Conservation (phyloP, 2,113 vertebrate genomes). For the Piliocolobus tephrosceles region DNA sequence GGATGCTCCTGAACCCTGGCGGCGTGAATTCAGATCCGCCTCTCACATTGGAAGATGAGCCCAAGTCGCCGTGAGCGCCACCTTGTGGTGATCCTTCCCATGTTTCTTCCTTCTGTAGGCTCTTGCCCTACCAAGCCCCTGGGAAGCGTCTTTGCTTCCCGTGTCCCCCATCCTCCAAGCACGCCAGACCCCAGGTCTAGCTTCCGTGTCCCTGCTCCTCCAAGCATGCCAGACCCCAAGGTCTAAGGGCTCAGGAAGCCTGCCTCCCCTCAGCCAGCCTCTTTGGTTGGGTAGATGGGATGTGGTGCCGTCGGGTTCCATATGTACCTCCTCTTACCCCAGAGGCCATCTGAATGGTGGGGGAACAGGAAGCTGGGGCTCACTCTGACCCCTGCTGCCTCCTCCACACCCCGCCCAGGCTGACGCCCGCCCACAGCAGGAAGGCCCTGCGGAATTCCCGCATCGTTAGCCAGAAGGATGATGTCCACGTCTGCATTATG, state of each 20-base stretch:
- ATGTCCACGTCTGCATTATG: slow-evolving; percentile 97
- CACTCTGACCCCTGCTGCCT: background rate
- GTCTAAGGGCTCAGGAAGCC: background rate
- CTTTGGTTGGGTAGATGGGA: background rate
- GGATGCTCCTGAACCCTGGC: background rate
- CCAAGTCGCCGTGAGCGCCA: background rate
- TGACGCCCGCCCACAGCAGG: slow-evolving; percentile 88
- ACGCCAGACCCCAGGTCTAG: too few relatives aligned
- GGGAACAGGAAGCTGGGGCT: background rate
- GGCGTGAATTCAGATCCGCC: background rate
- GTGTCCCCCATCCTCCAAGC: too few relatives aligned
- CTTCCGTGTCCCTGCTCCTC: too few relatives aligned
- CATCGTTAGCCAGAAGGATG: slow-evolving; percentile 91
- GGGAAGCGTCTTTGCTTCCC: background rate
- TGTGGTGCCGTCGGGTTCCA: background rate
- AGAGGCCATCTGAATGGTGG: background rate
- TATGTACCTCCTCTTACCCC: background rate
- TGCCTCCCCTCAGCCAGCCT: background rate
- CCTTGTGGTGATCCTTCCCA: slow-evolving; percentile 43
- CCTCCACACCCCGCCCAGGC: slow-evolving; percentile 63
- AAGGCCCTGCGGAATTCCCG: slow-evolving; percentile 88
- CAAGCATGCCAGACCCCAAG: background rate
- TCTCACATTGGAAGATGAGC: background rate
- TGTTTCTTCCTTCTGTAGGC: background rate
- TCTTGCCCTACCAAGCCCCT: background rate